Percentiles rank a stretch among this genome's conserved stretches.
phyloP scores from a whole-genome alignment of 1,140 invertebrate species.

The Papilio polyxenes region DNA sequence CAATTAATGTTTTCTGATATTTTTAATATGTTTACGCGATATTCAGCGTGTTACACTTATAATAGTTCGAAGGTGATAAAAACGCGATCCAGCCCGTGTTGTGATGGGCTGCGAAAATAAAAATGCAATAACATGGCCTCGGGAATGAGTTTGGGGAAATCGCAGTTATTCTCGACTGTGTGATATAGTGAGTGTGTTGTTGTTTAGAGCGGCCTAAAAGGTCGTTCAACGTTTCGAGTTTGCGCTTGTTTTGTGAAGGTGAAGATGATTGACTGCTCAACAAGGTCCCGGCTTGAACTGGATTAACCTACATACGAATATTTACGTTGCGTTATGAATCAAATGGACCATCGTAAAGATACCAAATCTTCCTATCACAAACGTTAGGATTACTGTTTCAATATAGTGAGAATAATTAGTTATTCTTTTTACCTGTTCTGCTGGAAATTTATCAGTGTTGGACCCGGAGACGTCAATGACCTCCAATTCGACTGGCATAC shows the following conservation, averaged over 20 bases:
- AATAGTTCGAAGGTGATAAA: slow-evolving; percentile 42
- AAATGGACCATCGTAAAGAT: background rate
- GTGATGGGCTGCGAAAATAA: slow-evolving; percentile 39
- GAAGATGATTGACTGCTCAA: slow-evolving; percentile 49
- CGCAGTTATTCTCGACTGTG: slow-evolving; percentile 54
- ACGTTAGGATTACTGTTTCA: background rate
- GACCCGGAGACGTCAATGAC: slow-evolving; percentile 89
- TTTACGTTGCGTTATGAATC: background rate
- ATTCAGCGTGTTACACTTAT: slow-evolving; percentile 15
- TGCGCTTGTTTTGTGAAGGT: slow-evolving; percentile 54
- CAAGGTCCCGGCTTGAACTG: slow-evolving; percentile 52
- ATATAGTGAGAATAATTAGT: background rate
- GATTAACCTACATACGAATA: slow-evolving; percentile 54
- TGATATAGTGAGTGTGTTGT: slow-evolving; percentile 57
- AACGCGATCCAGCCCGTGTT: slow-evolving; percentile 45
- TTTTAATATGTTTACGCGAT: slow-evolving; percentile 26
- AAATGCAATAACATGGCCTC: slow-evolving; percentile 50
- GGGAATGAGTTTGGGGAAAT: slow-evolving; percentile 51
- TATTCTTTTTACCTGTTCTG: slow-evolving; percentile 73
- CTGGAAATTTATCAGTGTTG: slow-evolving; percentile 80
- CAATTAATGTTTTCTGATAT: slow-evolving; percentile 21
- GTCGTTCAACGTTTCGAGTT: slow-evolving; percentile 47
- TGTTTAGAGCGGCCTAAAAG: slow-evolving; percentile 56
- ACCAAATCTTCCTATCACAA: background rate
- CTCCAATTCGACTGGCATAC: slow-evolving; percentile 86